Evolutionary conservation across 2,888 invertebrate genomes (phyloP).

Genomic region (Junonia oenone): DNA sequence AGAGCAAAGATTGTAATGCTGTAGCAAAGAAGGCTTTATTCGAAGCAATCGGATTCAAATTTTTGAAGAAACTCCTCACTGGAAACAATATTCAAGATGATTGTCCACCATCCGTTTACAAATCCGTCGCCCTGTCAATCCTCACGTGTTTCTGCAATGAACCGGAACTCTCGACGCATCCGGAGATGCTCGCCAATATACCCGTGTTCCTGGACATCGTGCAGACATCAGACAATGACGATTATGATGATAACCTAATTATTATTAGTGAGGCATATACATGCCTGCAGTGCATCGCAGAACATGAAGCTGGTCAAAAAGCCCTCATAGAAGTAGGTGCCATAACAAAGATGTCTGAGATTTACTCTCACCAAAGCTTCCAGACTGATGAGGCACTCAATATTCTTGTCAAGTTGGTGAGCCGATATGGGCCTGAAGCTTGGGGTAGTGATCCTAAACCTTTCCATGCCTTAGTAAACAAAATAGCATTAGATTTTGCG

Average conservation of each 20-base stretch:
- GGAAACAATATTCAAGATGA: conserved; percentile 89
- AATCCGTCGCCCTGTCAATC: conserved; percentile 93
- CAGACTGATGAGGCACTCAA: conserved; percentile 93
- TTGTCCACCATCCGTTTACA: conserved; percentile 93
- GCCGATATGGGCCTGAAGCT: conserved; percentile 84
- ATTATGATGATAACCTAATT: conserved; percentile 91
- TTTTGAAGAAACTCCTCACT: conserved; percentile 88
- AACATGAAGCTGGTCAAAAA: conserved; percentile 87
- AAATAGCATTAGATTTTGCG: conserved; percentile 92
- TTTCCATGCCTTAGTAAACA: conserved; percentile 89
- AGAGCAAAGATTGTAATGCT: conserved; percentile 88
- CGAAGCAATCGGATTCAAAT: conserved; percentile 93
- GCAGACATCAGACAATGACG: conserved; percentile 89
- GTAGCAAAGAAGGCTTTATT: conserved; percentile 90
- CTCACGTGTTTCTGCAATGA: conserved; percentile 92
- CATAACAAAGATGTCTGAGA: conserved; percentile 89
- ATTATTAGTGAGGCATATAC: conserved; percentile 92
- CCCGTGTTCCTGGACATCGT: conserved; percentile 91
- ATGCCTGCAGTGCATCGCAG: conserved; percentile 90
- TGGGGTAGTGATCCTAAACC: conserved; percentile 90
- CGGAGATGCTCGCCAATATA: conserved; percentile 90
- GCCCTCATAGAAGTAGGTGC: conserved; percentile 88
- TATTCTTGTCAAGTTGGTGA: conserved; percentile 87
- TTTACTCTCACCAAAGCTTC: conserved; percentile 92
- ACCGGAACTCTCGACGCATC: conserved; percentile 87